Percentiles rank a stretch among this genome's conserved stretches.
Conservation (phyloP, 2,888 invertebrate genomes). For the Nymphalis c-album region DNA sequence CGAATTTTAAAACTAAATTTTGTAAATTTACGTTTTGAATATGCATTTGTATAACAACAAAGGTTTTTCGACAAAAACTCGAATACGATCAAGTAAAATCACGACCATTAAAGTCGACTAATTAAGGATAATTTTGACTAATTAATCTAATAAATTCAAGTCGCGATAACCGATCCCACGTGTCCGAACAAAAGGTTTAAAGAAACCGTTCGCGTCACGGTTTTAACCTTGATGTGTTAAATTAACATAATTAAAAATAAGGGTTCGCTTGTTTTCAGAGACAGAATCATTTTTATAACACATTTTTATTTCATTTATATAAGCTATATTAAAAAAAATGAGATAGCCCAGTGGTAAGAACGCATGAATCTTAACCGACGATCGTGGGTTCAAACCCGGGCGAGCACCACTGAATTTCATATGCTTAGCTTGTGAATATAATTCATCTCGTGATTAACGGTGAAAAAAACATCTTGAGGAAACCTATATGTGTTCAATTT, state of each 20-base stretch:
- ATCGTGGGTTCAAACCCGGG: too few relatives aligned
- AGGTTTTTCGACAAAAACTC: conserved; percentile 29
- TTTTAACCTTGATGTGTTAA: conserved; percentile 15
- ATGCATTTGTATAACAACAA: conserved; percentile 15
- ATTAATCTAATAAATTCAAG: conserved; percentile 48
- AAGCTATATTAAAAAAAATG: too few relatives aligned
- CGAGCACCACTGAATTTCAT: too few relatives aligned
- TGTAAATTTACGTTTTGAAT: not conserved
- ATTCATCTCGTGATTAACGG: too few relatives aligned
- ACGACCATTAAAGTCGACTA: conserved; percentile 38
- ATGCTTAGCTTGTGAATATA: too few relatives aligned
- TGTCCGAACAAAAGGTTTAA: conserved; percentile 50
- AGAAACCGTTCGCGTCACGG: conserved; percentile 13
- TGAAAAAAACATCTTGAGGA: too few relatives aligned
- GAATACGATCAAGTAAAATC: conserved; percentile 32
- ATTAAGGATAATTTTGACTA: conserved; percentile 46
- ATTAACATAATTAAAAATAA: conserved; percentile 3
- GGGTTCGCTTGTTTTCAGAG: not conserved
- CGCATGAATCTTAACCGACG: too few relatives aligned
- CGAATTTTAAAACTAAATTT: not conserved
- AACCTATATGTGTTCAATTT: too few relatives aligned
- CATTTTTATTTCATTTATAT: not conserved
- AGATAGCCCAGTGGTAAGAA: too few relatives aligned
- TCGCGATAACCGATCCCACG: conserved; percentile 48
- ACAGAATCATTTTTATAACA: not conserved